These are phyloP conservation scores for Molossus molossus DNA, from an alignment of 2,797 vertebrate genomes.

Conservation along the genomic window DNA sequence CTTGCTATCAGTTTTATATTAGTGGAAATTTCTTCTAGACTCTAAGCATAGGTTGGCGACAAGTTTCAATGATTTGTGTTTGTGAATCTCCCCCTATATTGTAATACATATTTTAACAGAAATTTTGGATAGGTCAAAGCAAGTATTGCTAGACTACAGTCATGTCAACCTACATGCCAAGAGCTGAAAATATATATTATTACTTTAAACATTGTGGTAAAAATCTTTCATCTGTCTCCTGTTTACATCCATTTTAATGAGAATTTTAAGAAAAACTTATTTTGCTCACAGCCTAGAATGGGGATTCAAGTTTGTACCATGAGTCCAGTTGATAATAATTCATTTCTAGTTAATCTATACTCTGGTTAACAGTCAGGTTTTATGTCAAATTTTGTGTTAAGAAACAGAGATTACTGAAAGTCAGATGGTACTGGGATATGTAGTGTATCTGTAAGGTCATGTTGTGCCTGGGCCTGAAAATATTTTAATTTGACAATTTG, in stretches of 20 bases:
- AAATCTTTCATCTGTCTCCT: not conserved
- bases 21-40: not conserved
- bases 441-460: not conserved
- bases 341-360: not conserved
- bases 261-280: not conserved
- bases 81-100: not conserved
- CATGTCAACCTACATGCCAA: not conserved
- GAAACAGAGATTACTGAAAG: not conserved
- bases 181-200: slow-evolving; percentile 17
- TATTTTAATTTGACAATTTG: slow-evolving; percentile 27
- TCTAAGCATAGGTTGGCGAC: not conserved
- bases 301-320: not conserved
- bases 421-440: not conserved
- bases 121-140: not conserved
- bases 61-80: not conserved
- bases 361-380: not conserved
- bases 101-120: not conserved
- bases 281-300: not conserved
- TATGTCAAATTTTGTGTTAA: slow-evolving; percentile 24
- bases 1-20: not conserved
- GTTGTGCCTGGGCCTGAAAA: not conserved
- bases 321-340: slow-evolving; percentile 2
- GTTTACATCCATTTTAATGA: slow-evolving; percentile 9
- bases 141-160: not conserved
- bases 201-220: not conserved